Percentiles rank a stretch among this genome's conserved stretches.
Conservation (phyloP, 2,113 vertebrate genomes). For the Phrynosoma platyrhinos region DNA sequence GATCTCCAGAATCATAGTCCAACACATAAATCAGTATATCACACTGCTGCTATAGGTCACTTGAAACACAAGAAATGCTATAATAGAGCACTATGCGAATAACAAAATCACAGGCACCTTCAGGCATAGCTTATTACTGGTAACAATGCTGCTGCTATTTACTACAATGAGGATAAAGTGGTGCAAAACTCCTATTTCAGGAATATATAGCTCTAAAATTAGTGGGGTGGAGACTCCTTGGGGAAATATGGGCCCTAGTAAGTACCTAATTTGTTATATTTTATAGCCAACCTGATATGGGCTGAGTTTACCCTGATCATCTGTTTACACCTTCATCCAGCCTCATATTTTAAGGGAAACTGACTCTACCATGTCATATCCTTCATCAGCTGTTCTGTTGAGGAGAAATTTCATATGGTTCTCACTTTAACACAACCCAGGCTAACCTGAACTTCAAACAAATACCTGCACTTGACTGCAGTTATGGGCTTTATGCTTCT, state of each 20-base stretch:
- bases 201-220: background rate
- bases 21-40: too few relatives aligned
- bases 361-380: background rate
- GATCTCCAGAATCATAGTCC: too few relatives aligned
- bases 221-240: background rate
- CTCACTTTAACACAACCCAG: too few relatives aligned
- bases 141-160: background rate
- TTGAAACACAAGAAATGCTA: too few relatives aligned
- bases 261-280: background rate
- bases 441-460: too few relatives aligned
- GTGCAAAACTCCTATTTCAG: background rate
- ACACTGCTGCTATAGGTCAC: too few relatives aligned
- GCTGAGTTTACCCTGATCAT: background rate
- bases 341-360: background rate
- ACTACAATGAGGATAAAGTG: background rate
- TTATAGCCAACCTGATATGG: background rate
- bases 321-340: too few relatives aligned
- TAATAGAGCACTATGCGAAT: background rate
- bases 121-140: background rate
- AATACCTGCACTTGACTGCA: background rate
- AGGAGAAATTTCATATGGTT: too few relatives aligned
- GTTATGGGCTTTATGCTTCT: background rate
- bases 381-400: background rate
- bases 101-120: background rate
- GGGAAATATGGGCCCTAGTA: background rate